phyloP scores from a whole-genome alignment of 2,797 vertebrate species.

The Merluccius polli region DNA sequence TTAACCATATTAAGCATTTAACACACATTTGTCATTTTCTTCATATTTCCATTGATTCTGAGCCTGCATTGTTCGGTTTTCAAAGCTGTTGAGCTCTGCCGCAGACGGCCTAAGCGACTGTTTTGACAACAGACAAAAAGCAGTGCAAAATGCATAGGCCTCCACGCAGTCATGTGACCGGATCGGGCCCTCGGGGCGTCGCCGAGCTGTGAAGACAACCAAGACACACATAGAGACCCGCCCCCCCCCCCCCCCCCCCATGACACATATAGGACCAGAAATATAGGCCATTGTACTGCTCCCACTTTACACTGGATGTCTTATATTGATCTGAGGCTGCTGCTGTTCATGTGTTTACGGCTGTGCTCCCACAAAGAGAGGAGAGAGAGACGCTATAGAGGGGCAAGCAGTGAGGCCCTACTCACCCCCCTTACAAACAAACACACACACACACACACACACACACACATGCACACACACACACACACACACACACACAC shows the following conservation, averaged over 20 bases:
- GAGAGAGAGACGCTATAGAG: neutral
- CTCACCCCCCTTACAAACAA: neutral
- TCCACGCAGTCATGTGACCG: constrained; percentile 31
- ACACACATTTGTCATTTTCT: neutral
- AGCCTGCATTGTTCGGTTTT: neutral
- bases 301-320: neutral
- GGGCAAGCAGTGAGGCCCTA: neutral
- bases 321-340: neutral
- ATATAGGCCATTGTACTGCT: constrained; percentile 34
- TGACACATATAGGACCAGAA: constrained; percentile 15
- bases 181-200: constrained; percentile 22
- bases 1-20: neutral
- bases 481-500: constrained; percentile 1
- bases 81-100: neutral
- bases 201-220: constrained; percentile 11
- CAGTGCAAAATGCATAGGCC: constrained; percentile 19
- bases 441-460: neutral
- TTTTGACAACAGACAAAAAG: constrained; percentile 29
- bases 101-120: neutral
- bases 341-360: neutral
- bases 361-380: neutral
- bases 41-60: neutral
- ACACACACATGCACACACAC: neutral
- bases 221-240: neutral
- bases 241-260: too few species aligned